Evolutionary conservation across 1,140 invertebrate genomes (phyloP), one percentile per base, ranked within the genome.

Genomic region (Stenopsyche tienmushanensis): DNA sequence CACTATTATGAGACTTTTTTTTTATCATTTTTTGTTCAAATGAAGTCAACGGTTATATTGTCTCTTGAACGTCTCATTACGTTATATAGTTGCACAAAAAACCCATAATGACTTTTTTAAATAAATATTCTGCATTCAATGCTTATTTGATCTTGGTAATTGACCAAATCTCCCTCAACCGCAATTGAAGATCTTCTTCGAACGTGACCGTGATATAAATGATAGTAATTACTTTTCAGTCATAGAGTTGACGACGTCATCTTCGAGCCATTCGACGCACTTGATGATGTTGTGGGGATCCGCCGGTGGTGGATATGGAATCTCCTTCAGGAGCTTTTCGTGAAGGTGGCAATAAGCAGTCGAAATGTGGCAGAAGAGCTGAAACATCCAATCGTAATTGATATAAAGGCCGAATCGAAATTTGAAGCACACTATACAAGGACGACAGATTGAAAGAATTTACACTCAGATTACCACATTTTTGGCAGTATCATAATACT

Each of bases 221-320:
- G 29, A n/a, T 20, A n/a, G 5, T 13, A 73, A 74, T 74, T 75
- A 82, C 88, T 90, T 85, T 39, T 86, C 84, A 5, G 88, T 89
- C 76, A 94, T 86, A 3, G 83, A 80, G 67, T 88, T 83, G 1
- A 93, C 82, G 1, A 90, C 83, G 2, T 92, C 87, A 20, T 92
- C 89, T 10, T 90, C 86, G 83, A 97, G 88, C 89, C 91, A 92
- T 76, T 96, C 91, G 42, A 95, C 83, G 20, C 89, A 86, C 74
- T 94, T 88, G 18, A 98, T 92, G 8, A 98, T 84, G 76, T 93
- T 89, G 71, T 96, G 86, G 0, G 96, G 94, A 79, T 97, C 85
- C 0, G 90, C 86, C 10, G 92, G 91, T 0, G 94, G 91, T 26
- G 90, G 88, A 77, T 98, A 97, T 1, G 86, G 82, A 69, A 84